phyloP scores from a whole-genome alignment of 2,113 vertebrate genomes.

The Perca flavescens region DNA sequence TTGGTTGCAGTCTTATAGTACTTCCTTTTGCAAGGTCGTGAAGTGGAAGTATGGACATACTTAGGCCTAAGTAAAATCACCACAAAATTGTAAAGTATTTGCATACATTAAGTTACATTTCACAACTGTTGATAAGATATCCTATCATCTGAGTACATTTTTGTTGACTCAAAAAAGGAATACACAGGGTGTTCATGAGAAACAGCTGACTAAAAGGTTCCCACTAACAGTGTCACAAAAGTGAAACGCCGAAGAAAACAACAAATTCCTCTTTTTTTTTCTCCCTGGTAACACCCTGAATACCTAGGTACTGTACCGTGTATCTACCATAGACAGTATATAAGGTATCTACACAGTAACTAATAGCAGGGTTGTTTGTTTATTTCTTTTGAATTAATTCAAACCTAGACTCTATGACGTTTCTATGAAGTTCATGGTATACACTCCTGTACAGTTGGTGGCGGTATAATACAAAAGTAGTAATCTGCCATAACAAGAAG shows the following conservation, averaged over 20 bases:
- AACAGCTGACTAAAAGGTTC: not conserved
- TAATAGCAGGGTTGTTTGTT: not conserved
- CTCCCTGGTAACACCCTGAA: not conserved
- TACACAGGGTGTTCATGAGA: not conserved
- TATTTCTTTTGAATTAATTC: too few species aligned
- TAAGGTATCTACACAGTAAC: too few species aligned
- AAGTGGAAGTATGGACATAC: not conserved
- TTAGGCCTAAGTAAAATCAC: too few species aligned
- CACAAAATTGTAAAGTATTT: not conserved
- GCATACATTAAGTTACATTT: not conserved
- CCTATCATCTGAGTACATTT: too few species aligned
- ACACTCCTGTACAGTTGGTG: too few species aligned
- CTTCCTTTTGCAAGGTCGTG: not conserved
- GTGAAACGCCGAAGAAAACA: not conserved
- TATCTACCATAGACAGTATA: too few species aligned
- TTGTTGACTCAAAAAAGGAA: not conserved
- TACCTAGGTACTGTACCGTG: too few species aligned
- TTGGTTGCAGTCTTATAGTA: not conserved
- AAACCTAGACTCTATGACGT: too few species aligned
- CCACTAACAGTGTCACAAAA: not conserved
- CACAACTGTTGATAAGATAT: too few species aligned
- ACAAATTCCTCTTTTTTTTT: slow-evolving; percentile 12
- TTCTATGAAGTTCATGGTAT: too few species aligned
- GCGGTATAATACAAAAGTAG: too few species aligned
- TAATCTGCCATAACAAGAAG: too few species aligned